phyloP scores from a whole-genome alignment of 2,888 invertebrate genomes.

The Trichopria drosophilae region DNA sequence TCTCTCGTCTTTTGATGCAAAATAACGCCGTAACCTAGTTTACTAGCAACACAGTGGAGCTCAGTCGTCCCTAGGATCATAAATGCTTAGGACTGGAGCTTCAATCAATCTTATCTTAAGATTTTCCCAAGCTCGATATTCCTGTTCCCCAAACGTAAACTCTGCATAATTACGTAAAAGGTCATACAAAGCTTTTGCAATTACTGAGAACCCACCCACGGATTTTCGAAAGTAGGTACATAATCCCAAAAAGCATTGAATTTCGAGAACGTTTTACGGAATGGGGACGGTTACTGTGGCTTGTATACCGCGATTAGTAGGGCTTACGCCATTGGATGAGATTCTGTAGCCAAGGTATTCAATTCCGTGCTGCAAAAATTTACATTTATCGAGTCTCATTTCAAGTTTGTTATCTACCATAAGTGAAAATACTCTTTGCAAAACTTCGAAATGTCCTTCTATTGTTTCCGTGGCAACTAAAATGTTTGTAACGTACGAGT shows the following conservation, averaged over 20 bases:
- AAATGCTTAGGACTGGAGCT: too few relatives aligned
- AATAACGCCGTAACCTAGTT: background rate
- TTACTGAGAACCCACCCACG: background rate
- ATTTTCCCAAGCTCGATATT: background rate
- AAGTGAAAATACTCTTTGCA: too few relatives aligned
- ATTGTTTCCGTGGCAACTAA: too few relatives aligned
- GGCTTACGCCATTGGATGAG: background rate
- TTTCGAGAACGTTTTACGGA: too few relatives aligned
- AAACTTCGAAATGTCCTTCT: too few relatives aligned
- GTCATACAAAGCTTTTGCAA: background rate
- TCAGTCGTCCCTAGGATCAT: too few relatives aligned
- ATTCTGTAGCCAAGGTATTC: slow-evolving; percentile 41
- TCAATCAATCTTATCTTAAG: background rate
- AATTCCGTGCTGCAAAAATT: too few relatives aligned
- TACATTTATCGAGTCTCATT: too few relatives aligned
- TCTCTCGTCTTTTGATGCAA: background rate
- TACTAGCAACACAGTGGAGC: slow-evolving; percentile 1
- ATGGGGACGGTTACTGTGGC: too few relatives aligned
- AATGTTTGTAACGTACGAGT: too few relatives aligned
- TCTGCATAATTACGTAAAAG: background rate
- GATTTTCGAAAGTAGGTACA: background rate
- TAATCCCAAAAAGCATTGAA: background rate
- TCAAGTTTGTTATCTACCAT: too few relatives aligned
- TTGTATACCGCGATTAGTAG: slow-evolving; percentile 11
- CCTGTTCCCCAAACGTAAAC: background rate